phyloP scores from a whole-genome alignment of 2,888 invertebrate species.

The Epiblema foenella region DNA sequence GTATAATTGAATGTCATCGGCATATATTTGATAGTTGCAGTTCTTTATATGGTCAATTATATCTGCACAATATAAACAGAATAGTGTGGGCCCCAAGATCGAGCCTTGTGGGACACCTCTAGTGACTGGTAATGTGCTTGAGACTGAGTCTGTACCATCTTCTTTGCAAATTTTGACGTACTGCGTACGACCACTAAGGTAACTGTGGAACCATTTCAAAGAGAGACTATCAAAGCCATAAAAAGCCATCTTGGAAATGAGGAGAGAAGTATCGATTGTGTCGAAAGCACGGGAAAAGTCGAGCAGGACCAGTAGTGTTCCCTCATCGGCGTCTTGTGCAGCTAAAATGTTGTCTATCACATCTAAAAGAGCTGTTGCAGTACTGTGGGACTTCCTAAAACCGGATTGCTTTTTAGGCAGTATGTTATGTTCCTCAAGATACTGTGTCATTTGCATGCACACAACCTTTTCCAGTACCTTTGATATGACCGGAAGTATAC shows the following conservation, averaged over 20 bases:
- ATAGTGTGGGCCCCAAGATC: no score
- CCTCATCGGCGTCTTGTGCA: not conserved
- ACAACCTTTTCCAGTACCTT: not conserved
- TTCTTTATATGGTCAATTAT: no score
- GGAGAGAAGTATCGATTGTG: not conserved
- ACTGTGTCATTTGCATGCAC: no score
- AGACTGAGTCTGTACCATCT: no score
- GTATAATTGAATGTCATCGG: no score
- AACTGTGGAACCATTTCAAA: not conserved
- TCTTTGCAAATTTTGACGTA: not conserved
- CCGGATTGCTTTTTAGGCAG: no score
- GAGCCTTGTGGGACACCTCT: no score
- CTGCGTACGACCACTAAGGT: not conserved
- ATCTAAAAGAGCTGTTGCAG: not conserved
- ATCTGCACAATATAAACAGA: no score
- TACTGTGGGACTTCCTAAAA: not conserved
- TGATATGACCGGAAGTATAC: not conserved
- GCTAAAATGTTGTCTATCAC: not conserved
- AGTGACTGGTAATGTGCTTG: no score
- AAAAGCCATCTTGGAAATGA: not conserved
- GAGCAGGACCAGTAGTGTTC: not conserved
- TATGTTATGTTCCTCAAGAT: no score
- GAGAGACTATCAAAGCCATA: not conserved
- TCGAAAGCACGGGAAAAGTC: conserved; percentile 3
- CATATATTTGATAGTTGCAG: no score